These are phyloP conservation scores for Rhabdophis nuchalis DNA, from an alignment of 2,797 vertebrate genomes.

Conservation along the genomic window DNA sequence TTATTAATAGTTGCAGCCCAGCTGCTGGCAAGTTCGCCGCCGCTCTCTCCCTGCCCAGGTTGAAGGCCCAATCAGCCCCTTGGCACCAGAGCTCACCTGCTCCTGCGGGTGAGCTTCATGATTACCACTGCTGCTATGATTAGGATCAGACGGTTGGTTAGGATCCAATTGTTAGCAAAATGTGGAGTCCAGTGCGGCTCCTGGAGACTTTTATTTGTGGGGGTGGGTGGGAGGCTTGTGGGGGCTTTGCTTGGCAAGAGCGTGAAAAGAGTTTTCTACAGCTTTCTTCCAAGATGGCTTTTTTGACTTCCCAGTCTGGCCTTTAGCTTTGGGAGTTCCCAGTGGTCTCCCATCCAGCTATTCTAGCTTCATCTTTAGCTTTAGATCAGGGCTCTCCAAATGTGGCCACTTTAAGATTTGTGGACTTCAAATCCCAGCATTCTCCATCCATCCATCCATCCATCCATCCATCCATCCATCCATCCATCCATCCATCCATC, in stretches of 20 bases:
- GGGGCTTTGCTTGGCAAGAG: neutral
- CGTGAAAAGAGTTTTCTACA: neutral
- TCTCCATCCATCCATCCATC: neutral
- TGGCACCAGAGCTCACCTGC: neutral
- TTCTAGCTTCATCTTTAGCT: neutral
- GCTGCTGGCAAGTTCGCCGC: neutral
- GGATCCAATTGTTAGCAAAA: neutral
- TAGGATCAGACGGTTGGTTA: neutral
- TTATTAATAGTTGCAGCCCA: slow-evolving; percentile 28
- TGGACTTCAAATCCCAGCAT: neutral
- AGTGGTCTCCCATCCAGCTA: neutral
- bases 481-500: too few relatives aligned
- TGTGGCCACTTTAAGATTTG: neutral
- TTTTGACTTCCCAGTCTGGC: neutral
- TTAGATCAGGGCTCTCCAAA: neutral
- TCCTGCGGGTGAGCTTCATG: neutral
- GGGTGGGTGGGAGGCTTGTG: too few relatives aligned
- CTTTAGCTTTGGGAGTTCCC: neutral
- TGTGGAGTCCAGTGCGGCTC: neutral
- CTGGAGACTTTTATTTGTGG: neutral
- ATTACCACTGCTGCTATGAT: neutral
- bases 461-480: too few relatives aligned
- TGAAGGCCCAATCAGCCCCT: neutral
- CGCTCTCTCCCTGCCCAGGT: neutral
- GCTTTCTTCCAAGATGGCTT: neutral